phyloP scores from a whole-genome alignment of 2,888 invertebrate genomes.

The Ditula angustiorana region DNA sequence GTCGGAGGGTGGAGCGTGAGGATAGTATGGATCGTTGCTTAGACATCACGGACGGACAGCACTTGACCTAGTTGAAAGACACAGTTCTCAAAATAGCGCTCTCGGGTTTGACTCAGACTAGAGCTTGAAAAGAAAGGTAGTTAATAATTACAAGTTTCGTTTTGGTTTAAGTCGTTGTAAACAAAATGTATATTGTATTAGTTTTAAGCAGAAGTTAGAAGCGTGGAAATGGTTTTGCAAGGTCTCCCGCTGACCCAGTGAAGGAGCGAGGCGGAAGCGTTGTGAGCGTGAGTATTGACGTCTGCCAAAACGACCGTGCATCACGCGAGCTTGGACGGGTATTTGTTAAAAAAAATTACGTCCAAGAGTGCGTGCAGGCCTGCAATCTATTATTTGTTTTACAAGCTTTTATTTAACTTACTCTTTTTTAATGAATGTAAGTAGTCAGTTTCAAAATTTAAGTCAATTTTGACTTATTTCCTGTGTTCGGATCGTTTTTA shows the following conservation, averaged over 20 bases:
- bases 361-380: background rate
- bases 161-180: background rate
- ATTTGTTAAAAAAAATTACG: slow-evolving; percentile 10
- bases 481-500: too few species aligned
- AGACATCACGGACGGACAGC: slow-evolving; percentile 17
- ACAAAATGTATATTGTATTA: background rate
- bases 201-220: background rate
- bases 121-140: background rate
- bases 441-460: too few species aligned
- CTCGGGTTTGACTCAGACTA: background rate
- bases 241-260: slow-evolving; percentile 26
- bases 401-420: too few species aligned
- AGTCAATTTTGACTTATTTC: too few species aligned
- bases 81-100: slow-evolving; percentile 25
- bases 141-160: background rate
- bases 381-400: background rate
- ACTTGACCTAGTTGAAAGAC: slow-evolving; percentile 34
- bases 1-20: slow-evolving; percentile 60
- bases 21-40: slow-evolving; percentile 56
- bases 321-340: slow-evolving; percentile 18
- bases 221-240: background rate
- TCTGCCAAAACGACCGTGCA: slow-evolving; percentile 27
- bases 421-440: too few species aligned
- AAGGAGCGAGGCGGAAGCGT: slow-evolving; percentile 13
- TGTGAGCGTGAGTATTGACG: slow-evolving; percentile 17